Percentiles rank a stretch among this genome's conserved stretches.
Conservation (phyloP, 2,113 vertebrate species). For the Phaethornis superciliosus region DNA sequence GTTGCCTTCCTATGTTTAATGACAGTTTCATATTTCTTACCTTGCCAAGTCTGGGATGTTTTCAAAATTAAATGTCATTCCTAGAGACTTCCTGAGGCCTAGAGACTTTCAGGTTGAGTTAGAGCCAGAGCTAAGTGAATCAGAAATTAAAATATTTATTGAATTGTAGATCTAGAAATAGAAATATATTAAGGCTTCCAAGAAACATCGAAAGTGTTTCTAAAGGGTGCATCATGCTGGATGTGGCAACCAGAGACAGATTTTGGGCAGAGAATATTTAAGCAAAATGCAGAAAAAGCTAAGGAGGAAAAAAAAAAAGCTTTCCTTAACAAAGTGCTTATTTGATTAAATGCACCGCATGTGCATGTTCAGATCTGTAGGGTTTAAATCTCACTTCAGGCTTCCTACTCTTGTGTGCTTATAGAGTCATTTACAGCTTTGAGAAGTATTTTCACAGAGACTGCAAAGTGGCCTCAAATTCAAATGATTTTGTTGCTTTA, state of each 20-base stretch:
- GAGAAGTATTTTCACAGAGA: background rate
- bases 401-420: background rate
- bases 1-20: background rate
- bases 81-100: too few relatives aligned
- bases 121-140: conserved; percentile 21
- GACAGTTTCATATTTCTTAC: background rate
- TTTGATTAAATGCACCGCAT: background rate
- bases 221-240: background rate
- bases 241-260: background rate
- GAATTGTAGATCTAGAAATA: background rate
- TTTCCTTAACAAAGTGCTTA: background rate
- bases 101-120: background rate
- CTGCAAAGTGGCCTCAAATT: background rate
- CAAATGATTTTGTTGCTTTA: background rate
- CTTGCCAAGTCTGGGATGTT: background rate
- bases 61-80: conserved; percentile 9
- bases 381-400: background rate
- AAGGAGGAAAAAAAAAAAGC: background rate
- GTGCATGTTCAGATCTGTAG: background rate
- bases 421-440: background rate
- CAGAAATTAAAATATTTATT: conserved; percentile 14
- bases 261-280: background rate
- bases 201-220: background rate
- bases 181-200: background rate
- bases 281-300: background rate